Percentiles rank a stretch among this genome's conserved stretches.
Evolutionary conservation across 2,797 vertebrate genomes (phyloP).

Genomic region (Saguinus oedipus): DNA sequence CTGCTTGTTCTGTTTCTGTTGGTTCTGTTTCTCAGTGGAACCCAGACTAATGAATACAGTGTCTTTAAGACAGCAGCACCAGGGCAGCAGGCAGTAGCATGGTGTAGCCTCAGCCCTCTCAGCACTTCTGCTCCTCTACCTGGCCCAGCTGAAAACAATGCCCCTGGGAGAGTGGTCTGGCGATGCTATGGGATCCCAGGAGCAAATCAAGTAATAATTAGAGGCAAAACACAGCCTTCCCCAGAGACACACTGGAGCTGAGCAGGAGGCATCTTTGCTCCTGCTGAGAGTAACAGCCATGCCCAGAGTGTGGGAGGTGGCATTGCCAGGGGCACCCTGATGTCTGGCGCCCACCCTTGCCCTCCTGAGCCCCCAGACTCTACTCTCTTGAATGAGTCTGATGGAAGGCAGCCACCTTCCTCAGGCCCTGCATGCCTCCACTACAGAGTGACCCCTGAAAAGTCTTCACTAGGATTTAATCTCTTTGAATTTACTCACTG

Average conservation of each 20-base stretch:
- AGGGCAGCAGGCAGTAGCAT: neutral
- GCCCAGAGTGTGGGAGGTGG: neutral
- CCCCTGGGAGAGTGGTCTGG: neutral
- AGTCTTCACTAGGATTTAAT: neutral
- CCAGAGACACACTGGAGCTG: neutral
- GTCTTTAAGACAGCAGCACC: neutral
- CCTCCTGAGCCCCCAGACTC: neutral
- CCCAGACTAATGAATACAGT: neutral
- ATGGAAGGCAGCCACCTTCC: neutral
- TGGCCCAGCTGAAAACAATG: neutral
- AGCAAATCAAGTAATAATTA: neutral
- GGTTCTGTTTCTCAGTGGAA: neutral
- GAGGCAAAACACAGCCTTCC: neutral
- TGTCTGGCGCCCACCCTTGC: neutral
- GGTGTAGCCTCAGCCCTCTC: no score
- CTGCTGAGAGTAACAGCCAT: no score
- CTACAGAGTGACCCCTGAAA: neutral
- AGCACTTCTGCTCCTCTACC: neutral
- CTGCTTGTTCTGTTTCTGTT: neutral
- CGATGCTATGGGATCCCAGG: neutral
- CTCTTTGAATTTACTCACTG: neutral
- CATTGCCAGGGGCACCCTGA: neutral
- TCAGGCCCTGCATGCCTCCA: fast-evolving
- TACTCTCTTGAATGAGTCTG: neutral
- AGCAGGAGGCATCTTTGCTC: neutral